Evolutionary conservation across 2,888 invertebrate genomes (phyloP).

Genomic region (Scaptomyza flava): DNA sequence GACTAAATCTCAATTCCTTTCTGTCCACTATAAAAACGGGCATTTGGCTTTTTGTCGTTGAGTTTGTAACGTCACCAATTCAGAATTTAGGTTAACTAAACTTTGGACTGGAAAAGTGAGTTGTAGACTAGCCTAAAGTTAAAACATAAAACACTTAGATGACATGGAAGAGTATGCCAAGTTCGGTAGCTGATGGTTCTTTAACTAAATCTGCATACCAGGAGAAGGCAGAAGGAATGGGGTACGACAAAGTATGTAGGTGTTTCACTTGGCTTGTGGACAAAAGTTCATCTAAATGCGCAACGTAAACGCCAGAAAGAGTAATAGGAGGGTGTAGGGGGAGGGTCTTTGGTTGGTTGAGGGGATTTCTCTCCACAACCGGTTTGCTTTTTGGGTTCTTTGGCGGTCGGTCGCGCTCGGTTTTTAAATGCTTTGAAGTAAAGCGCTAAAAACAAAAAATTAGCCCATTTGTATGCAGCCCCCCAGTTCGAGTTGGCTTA

Average conservation of each 20-base stretch:
- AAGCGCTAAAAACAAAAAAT: constrained; percentile 45
- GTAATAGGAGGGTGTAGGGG: not conserved
- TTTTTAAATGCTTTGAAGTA: constrained; percentile 58
- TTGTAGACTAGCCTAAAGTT: no score
- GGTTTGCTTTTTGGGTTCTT: constrained; percentile 74
- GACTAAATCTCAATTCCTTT: constrained; percentile 48
- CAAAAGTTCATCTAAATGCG: constrained; percentile 76
- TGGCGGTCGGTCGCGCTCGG: constrained; percentile 60
- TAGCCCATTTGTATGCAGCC: constrained; percentile 76
- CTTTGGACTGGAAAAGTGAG: not conserved
- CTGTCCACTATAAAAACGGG: not conserved
- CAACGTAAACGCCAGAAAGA: constrained; percentile 54
- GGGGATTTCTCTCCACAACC: constrained; percentile 54
- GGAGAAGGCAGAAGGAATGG: not conserved
- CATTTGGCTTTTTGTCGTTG: not conserved
- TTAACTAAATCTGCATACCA: constrained; percentile 65
- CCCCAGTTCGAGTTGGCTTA: constrained; percentile 65
- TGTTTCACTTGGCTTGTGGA: constrained; percentile 68
- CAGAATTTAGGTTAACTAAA: not conserved
- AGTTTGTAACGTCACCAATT: not conserved
- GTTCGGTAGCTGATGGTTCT: constrained; percentile 14
- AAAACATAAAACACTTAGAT: no score
- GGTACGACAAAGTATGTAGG: constrained; percentile 59
- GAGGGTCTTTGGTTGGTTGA: not conserved
- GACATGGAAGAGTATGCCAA: not conserved